A percentile compares a stretch with the other conserved stretches of the same genome.
phyloP scores from a whole-genome alignment of 2,888 invertebrate genomes.

The Agonopterix heracliana region DNA sequence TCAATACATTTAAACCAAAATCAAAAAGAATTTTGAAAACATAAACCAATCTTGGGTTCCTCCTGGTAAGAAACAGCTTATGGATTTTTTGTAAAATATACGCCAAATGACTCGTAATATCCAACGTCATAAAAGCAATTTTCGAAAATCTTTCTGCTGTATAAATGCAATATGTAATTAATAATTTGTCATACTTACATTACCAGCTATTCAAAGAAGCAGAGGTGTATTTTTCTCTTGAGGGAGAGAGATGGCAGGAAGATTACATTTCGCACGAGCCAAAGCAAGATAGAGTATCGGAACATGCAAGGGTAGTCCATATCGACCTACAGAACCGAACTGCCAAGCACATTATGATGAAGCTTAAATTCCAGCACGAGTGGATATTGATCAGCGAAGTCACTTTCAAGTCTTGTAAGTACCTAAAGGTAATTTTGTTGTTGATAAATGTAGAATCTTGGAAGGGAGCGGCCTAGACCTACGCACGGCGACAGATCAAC shows the following conservation, averaged over 20 bases:
- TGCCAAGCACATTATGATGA: constrained; percentile 84
- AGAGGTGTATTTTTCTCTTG: constrained; percentile 86
- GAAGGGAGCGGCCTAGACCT: too few species aligned
- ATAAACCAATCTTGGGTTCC: too few species aligned
- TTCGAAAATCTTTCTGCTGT: too few species aligned
- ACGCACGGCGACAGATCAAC: too few species aligned
- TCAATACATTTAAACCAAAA: too few species aligned
- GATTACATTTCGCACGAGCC: constrained; percentile 79
- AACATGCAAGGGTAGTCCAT: constrained; percentile 79
- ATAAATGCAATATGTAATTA: too few species aligned
- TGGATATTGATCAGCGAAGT: constrained; percentile 95
- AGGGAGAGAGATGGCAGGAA: constrained; percentile 84
- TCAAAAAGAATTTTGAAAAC: too few species aligned
- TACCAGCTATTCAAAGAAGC: constrained; percentile 84
- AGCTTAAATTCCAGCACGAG: constrained; percentile 85
- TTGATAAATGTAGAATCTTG: too few species aligned
- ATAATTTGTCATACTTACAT: neutral
- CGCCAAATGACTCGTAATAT: too few species aligned
- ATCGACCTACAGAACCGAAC: constrained; percentile 84
- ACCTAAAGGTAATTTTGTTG: neutral
- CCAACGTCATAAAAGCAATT: too few species aligned
- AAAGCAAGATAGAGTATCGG: constrained; percentile 72
- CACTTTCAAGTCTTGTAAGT: constrained; percentile 86
- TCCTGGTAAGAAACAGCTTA: too few species aligned
- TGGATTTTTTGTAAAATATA: too few species aligned